Conservation (phyloP, 2,888 invertebrate species). For the Eurois occulta region DNA sequence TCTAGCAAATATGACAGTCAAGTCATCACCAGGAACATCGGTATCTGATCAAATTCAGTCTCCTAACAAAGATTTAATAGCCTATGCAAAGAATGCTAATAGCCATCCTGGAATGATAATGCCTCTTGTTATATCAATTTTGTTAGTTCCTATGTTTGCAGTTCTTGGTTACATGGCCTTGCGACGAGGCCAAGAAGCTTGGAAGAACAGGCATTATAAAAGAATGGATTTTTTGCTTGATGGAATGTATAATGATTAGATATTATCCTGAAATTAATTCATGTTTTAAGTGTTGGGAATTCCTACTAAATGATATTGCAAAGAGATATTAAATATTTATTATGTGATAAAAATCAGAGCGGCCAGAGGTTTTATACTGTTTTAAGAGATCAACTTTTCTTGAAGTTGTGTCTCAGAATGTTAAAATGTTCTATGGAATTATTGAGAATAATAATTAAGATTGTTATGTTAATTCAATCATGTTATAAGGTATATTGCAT, state of each 20-base stretch:
- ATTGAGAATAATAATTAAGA: constrained; percentile 58
- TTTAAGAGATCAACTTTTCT: constrained; percentile 41
- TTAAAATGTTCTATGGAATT: constrained; percentile 44
- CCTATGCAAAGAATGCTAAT: constrained; percentile 72
- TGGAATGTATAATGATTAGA: constrained; percentile 96
- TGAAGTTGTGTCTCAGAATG: constrained; percentile 50
- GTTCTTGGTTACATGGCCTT: constrained; percentile 92
- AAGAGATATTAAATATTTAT: constrained; percentile 55
- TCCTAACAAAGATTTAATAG: constrained; percentile 68
- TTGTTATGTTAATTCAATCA: constrained; percentile 37
- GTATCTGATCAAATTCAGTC: constrained; percentile 71
- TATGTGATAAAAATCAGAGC: constrained; percentile 29
- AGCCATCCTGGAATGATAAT: constrained; percentile 92
- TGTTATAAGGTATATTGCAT: constrained; percentile 49
- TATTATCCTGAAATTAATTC: background rate
- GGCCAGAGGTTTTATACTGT: constrained; percentile 27
- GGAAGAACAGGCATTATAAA: constrained; percentile 96
- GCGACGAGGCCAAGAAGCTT: constrained; percentile 94
- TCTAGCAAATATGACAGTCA: constrained; percentile 71
- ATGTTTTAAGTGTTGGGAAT: constrained; percentile 9
- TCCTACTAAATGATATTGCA: constrained; percentile 55
- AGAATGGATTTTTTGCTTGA: constrained; percentile 97
- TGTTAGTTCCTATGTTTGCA: constrained; percentile 94
- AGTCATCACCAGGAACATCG: constrained; percentile 70
- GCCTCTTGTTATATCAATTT: constrained; percentile 93